Base-by-base conservation (phyloP, 2,888 invertebrate genomes). In the Salticus scenicus region DNA sequence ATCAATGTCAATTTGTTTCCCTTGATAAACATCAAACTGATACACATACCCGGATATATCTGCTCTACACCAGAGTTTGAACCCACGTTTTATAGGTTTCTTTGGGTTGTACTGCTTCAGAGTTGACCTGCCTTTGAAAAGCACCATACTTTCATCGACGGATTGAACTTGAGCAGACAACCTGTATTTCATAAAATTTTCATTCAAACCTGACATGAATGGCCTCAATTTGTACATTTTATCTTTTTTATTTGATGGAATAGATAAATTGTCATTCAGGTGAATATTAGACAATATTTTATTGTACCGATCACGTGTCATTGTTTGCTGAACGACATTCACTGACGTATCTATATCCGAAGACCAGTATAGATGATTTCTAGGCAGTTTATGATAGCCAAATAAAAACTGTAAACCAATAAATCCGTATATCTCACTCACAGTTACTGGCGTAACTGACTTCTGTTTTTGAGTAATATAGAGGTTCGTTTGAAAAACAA, bases 61-160 rank as follows among this genome's bases (percentile, higher is more conserved):
- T 57, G 78, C 41, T 10, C 71, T 28, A 24, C 78, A 71, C 70
- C 78, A 71, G 14, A 70, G 37, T 71, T 78, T 70, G 42, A 42
- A 71, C 12, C 70, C 78, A 17, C 70, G 24, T 30, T 71, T 78
- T 27, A 71, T 71, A 0, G 41, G 63, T 78, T 78, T 70, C 31
- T 63, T 78, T n/a, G n/a, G n/a, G n/a, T n/a, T n/a, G n/a, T n/a
- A 76, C 47, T 76, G 76, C 28, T 78, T 78, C 1, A 41, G 71
- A 0, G 63, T 63, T 20, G 69, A 51, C 10, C 30, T 20, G 27
- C 67, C 42, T 66, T 75, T 66, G 67, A 75, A 41, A 64, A 28
- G 20, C n/a, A 74, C 24, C 63, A 74, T 74, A 27, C 63, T 63
- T 74, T 63, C 63, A 27, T 74, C 63, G 4, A 63, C 63, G 37